Base-by-base conservation (phyloP, 2,113 vertebrate species). In the Corydoras maculifer region DNA sequence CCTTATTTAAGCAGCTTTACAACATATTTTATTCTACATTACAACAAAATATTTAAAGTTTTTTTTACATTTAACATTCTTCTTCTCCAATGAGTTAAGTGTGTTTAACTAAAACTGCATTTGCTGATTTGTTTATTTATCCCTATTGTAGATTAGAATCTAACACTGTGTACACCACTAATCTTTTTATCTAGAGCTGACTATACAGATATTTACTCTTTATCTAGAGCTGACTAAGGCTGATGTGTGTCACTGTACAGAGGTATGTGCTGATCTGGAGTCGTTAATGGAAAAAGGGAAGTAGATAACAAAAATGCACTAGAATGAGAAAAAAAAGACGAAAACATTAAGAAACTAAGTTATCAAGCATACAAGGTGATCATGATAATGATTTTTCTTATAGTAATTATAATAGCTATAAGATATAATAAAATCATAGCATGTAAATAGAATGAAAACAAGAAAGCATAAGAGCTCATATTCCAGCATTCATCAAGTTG, bases 261-360 rank as follows among this genome's bases (percentile, higher is more conserved):
- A 61, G 64, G 31, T 84, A 84, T 49, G 60, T 87, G 90, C 87
- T 90, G 86, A 90, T 70, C 62, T 66, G 72, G 43, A 62, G 1
- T 79, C 82, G 61, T 59, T 69, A 31, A 70, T 78, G 78, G 70
- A 55, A 74, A 76, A 75, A 69, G 57, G 67, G 25, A 57, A 65
- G 53, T 6, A 49, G 25, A 58, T 60, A 10, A 65, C 59, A 68
- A 3, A 49, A 18, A 35, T 25, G 25, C 51, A 2, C 62, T 35
- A 32, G 35, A 15, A 3, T 35, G 32, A 58, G 58, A 8, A n/a
- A 13, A 25, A 5, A 14, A 14, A 14, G 1, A 62, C 25, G 31
- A 70, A 50, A 35, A n/a, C n/a, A 10, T 6, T 10, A 12, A 43
- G 35, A 43, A 43, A 43, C 35, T 43, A 43, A 43, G 4, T 5